phyloP scores from a whole-genome alignment of 2,113 vertebrate genomes.

The Nicator chloris region DNA sequence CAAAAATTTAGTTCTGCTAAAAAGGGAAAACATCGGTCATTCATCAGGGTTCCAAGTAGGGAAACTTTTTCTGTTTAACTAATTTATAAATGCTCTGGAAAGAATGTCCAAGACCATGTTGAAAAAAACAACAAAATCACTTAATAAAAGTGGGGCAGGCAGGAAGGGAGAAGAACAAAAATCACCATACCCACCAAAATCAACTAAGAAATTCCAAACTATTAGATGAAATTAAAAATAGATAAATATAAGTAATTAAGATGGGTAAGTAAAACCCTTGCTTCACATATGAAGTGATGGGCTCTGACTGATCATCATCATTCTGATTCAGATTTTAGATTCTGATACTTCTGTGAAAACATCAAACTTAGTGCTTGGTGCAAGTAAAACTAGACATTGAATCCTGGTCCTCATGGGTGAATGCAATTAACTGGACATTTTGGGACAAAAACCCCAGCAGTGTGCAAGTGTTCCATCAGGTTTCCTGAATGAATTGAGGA shows the following conservation, averaged over 20 bases:
- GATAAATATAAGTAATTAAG: background rate
- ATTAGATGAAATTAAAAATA: background rate
- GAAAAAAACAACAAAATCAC: background rate
- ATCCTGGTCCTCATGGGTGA: background rate
- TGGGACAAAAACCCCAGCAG: background rate
- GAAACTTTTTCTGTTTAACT: background rate
- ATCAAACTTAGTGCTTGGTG: background rate
- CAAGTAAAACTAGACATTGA: background rate
- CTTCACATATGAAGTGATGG: background rate
- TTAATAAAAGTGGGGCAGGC: background rate
- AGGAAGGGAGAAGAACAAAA: accelerated
- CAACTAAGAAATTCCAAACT: background rate
- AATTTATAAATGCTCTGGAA: background rate
- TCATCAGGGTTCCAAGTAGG: background rate
- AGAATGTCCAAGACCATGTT: background rate
- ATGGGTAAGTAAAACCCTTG: background rate
- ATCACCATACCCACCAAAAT: background rate
- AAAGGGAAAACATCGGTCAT: background rate
- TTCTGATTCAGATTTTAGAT: background rate
- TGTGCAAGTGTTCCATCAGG: background rate
- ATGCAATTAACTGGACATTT: background rate
- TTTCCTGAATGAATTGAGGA: background rate
- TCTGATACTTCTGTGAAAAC: background rate
- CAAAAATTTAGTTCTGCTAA: background rate
- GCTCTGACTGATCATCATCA: background rate